Base-by-base conservation (phyloP, 2,113 vertebrate species). In the Nothobranchius furzeri region DNA sequence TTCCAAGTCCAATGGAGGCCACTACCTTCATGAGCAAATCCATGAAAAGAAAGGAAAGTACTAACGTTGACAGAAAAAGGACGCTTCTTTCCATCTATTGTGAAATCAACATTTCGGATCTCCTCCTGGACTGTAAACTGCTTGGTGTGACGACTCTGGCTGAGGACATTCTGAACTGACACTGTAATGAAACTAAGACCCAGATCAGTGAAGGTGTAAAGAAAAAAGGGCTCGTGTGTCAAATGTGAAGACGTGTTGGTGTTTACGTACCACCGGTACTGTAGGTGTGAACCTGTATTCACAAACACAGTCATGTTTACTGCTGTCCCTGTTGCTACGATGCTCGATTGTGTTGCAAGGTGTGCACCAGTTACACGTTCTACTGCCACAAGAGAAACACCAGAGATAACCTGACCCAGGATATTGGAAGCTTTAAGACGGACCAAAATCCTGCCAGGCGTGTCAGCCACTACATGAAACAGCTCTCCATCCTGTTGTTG, bases 1-100 rank as follows among this genome's bases (percentile, higher is more conserved):
- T 63, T 70, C 93, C 93, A 94, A 7, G 75, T 54, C 92, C 93
- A 95, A 1, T 59, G 51, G n/a, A 90, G 42, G 54, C 87, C 60
- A 52, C 69, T 92, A 12, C 91, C 94, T 30, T 65, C 85, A 45
- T 8, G 30, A 36, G 45, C 60, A 20, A 51, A 54, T 3, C 91
- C 92, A 46, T 49, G 8, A 42, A 94, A 62, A 13, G 46, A 43
- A 52, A 91, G 4, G 0, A 56, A 14, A 52, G 50, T 30, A 37
- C 64, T 70, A 47, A 89, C 82, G 37, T 49, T 37, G 7, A 91
- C 24, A 73, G 83, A 85, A 81, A 91, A 90, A 4, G 88, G 85
- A 60, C 24, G 35, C 7, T 14, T 57, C 24, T 67, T 82, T 3
- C 70, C 80, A 4, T 80, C 55, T 37, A 93, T 74, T 45, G 62